phyloP scores from a whole-genome alignment of 2,113 vertebrate genomes.

The Typhlomys cinereus region DNA sequence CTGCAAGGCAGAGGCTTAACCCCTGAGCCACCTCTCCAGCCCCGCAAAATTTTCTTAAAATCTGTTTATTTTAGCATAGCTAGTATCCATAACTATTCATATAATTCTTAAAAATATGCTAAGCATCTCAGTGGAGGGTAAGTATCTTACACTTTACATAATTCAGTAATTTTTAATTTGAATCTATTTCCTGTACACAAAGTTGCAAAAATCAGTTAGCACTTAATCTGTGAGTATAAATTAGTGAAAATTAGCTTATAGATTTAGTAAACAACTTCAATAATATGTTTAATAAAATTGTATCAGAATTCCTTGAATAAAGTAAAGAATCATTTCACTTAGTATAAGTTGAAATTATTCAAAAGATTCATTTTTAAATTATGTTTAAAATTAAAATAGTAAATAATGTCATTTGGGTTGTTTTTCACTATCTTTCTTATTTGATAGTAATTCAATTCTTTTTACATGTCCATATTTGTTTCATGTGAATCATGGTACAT shows the following conservation, averaged over 20 bases:
- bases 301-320: background rate
- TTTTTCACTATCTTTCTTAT: background rate
- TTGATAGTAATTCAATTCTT: background rate
- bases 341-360: constrained; percentile 29
- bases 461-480: background rate
- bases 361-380: constrained; percentile 1
- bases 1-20: no score
- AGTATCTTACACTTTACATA: background rate
- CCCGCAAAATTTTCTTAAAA: background rate
- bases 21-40: no score
- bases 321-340: background rate
- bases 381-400: background rate
- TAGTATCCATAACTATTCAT: constrained; percentile 1
- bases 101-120: constrained; percentile 36
- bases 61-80: constrained; percentile 2
- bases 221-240: background rate
- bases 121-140: background rate
- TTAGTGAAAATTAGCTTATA: constrained; percentile 22
- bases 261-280: constrained; percentile 2
- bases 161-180: constrained; percentile 38
- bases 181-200: background rate
- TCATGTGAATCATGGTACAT: background rate
- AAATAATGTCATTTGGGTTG: background rate
- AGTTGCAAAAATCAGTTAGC: background rate
- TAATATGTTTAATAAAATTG: constrained; percentile 11